phyloP scores from a whole-genome alignment of 1,140 invertebrate genomes.

The Pentalonia nigronervosa region DNA sequence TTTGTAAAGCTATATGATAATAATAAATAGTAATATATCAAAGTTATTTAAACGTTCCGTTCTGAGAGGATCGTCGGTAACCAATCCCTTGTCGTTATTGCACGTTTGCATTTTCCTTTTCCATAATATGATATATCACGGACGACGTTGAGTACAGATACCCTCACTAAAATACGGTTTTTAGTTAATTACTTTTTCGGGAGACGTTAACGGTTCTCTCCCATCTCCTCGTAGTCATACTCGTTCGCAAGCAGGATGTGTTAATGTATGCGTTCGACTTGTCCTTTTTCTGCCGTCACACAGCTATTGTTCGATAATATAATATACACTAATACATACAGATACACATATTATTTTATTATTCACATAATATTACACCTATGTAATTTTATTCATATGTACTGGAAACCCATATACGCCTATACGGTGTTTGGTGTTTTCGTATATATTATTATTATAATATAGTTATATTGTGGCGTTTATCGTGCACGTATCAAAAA shows the following conservation, averaged over 20 bases:
- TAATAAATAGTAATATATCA: too few relatives aligned
- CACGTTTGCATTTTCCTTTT: background rate
- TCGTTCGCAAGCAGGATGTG: background rate
- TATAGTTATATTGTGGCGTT: background rate
- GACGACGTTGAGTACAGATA: background rate
- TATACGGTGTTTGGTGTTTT: constrained; percentile 2
- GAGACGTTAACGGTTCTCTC: constrained; percentile 17
- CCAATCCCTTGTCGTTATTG: background rate
- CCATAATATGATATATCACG: background rate
- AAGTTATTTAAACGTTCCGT: too few relatives aligned
- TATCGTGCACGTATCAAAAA: background rate
- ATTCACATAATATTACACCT: background rate
- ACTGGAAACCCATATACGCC: background rate
- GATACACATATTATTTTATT: background rate
- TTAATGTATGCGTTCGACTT: constrained; percentile 10
- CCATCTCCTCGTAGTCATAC: background rate
- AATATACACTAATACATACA: background rate
- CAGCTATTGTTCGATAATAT: constrained; percentile 3
- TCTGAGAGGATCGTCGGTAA: background rate
- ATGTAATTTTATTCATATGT: constrained; percentile 1
- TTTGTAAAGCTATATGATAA: background rate
- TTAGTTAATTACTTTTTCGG: constrained; percentile 12
- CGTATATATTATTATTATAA: background rate
- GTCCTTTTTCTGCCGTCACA: background rate
- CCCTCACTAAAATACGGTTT: constrained; percentile 5